A percentile compares a stretch with the other conserved stretches of the same genome.
These are phyloP conservation scores for Chrysocyon brachyurus DNA, from an alignment of 2,797 vertebrate species.

Conservation along the genomic window DNA sequence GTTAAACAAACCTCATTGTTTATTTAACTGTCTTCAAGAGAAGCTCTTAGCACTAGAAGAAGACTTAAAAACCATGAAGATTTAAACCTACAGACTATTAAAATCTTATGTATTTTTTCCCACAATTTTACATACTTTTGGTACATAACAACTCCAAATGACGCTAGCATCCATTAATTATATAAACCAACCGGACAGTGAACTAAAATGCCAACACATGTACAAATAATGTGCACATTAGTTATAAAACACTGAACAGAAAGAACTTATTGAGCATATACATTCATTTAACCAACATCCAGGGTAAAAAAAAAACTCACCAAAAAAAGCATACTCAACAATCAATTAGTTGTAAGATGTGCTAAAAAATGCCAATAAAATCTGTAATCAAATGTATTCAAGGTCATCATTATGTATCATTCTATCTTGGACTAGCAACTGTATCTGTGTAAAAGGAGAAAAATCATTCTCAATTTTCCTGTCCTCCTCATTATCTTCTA, in stretches of 20 bases:
- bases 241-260: neutral
- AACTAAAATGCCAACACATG: neutral
- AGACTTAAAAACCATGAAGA: conserved; percentile 53
- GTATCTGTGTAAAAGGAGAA: neutral
- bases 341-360: neutral
- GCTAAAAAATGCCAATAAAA: conserved; percentile 15
- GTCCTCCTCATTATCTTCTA: neutral
- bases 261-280: neutral
- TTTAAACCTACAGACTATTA: conserved; percentile 5
- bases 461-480: neutral
- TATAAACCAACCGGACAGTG: neutral
- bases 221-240: neutral
- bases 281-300: neutral
- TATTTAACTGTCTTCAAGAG: conserved; percentile 64
- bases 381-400: neutral
- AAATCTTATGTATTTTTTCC: neutral
- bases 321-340: neutral
- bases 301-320: neutral
- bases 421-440: neutral
- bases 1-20: conserved; percentile 34
- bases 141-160: conserved; percentile 6
- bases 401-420: neutral
- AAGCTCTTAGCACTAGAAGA: conserved; percentile 21
- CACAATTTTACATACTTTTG: conserved; percentile 21
- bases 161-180: neutral